A percentile compares a stretch with the other conserved stretches of the same genome.
These are phyloP conservation scores for Lottia gigantea DNA, from an alignment of 2,888 invertebrate species.

Conservation along the genomic window DNA sequence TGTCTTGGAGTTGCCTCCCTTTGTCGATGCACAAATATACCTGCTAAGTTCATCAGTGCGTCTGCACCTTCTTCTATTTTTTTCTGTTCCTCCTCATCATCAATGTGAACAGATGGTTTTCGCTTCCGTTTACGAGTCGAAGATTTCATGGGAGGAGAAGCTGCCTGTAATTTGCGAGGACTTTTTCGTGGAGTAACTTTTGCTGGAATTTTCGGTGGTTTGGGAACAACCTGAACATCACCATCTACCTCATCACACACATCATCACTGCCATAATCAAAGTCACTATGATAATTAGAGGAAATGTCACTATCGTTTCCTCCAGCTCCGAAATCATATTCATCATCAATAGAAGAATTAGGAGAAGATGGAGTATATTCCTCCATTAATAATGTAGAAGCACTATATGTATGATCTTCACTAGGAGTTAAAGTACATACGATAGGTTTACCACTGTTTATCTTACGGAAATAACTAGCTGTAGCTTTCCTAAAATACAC, in stretches of 20 bases:
- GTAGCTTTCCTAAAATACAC: constrained; percentile 11
- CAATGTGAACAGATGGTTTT: constrained; percentile 22
- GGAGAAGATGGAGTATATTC: constrained; percentile 55
- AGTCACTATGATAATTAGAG: constrained; percentile 37
- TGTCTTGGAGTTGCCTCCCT: constrained; percentile 7
- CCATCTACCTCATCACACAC: constrained; percentile 54
- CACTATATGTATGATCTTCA: constrained; percentile 92
- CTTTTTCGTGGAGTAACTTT: constrained; percentile 14
- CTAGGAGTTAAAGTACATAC: constrained; percentile 89
- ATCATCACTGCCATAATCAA: constrained; percentile 40
- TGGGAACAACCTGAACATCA: constrained; percentile 27
- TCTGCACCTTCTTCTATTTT: constrained; percentile 84
- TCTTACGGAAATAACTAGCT: constrained; percentile 10
- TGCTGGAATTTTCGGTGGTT: constrained; percentile 8
- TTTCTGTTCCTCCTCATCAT: constrained; percentile 68
- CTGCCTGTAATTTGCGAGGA: constrained; percentile 16
- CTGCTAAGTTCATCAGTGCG: constrained; percentile 81
- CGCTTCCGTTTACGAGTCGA: constrained; percentile 17
- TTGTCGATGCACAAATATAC: constrained; percentile 69
- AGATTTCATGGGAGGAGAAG: neutral
- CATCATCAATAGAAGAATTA: constrained; percentile 67
- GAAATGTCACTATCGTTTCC: constrained; percentile 36
- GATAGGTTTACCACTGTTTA: constrained; percentile 34
- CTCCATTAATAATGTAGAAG: constrained; percentile 44
- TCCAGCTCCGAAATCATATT: constrained; percentile 65